These are phyloP conservation scores for Poeciliopsis turneri DNA, from an alignment of 2,797 vertebrate species.

Conservation along the genomic window DNA sequence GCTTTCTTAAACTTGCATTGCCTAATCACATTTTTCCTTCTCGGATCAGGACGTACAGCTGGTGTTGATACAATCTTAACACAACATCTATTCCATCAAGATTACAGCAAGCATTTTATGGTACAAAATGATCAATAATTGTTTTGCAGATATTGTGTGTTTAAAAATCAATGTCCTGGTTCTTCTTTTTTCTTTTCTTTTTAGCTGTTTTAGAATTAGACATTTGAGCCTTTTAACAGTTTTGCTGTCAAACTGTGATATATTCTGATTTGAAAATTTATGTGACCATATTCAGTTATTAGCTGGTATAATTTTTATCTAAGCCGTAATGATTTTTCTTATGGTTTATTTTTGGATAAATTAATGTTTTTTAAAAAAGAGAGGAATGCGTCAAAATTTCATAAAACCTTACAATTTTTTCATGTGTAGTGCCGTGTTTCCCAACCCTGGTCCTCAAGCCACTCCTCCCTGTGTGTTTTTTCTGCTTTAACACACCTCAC, in stretches of 20 bases:
- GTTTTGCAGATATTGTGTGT: neutral
- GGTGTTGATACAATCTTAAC: constrained; percentile 1
- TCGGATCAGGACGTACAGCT: neutral
- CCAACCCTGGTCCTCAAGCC: neutral
- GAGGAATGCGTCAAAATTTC: neutral
- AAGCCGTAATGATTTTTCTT: neutral
- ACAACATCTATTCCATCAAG: neutral
- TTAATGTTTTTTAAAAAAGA: constrained; percentile 27
- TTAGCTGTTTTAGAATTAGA: neutral
- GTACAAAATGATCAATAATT: too few species aligned
- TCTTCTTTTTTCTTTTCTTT: neutral
- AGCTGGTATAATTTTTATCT: constrained; percentile 4
- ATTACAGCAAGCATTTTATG: neutral
- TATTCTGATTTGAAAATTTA: neutral
- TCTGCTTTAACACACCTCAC: neutral
- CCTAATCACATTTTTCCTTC: constrained; percentile 12
- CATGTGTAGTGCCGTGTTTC: neutral
- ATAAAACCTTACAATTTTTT: neutral
- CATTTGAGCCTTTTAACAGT: neutral
- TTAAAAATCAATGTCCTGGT: neutral
- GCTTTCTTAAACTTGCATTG: constrained; percentile 4
- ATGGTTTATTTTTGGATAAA: neutral
- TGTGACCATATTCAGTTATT: neutral
- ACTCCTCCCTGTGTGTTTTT: neutral
- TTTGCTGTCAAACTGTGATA: neutral